A percentile compares a stretch with the other conserved stretches of the same genome.
These are phyloP conservation scores for Ophioderma brevispina DNA, from an alignment of 35 echinoderm and acorn worm genomes.

Conservation along the genomic window DNA sequence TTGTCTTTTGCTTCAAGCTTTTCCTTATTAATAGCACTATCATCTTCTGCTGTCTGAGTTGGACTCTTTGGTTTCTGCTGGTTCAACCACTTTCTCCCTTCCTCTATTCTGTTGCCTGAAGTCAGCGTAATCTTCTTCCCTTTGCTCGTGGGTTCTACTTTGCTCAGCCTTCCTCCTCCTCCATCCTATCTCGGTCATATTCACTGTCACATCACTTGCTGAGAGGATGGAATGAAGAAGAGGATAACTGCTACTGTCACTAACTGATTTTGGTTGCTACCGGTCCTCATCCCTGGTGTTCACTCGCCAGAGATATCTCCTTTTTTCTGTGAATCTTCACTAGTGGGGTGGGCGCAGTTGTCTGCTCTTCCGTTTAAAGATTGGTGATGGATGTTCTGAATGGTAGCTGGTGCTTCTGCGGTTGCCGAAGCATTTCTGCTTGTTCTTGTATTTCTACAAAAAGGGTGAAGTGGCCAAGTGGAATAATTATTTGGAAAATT, in stretches of 20 bases:
- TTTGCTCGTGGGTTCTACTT: not conserved
- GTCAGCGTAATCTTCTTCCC: not conserved
- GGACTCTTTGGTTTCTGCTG: not conserved
- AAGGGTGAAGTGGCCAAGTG: too few relatives aligned
- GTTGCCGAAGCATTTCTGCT: constrained; percentile 17
- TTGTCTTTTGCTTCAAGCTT: not conserved
- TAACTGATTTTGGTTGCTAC: not conserved
- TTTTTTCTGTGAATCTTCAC: not conserved
- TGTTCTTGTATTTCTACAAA: constrained; percentile 38
- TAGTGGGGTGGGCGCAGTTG: not conserved
- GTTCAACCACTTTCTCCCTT: not conserved
- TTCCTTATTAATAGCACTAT: constrained; percentile 13
- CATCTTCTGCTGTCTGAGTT: not conserved
- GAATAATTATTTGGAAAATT: too few relatives aligned
- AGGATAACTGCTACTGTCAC: constrained; percentile 12
- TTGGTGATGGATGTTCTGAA: not conserved
- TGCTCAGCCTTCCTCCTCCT: constrained; percentile 3
- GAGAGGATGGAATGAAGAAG: not conserved
- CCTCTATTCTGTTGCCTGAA: too few relatives aligned
- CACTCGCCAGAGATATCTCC: constrained; percentile 6
- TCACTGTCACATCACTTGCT: constrained; percentile 35
- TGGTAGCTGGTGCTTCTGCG: not conserved
- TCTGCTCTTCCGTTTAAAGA: constrained; percentile 4
- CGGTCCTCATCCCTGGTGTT: not conserved
- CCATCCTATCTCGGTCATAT: not conserved